A percentile compares a stretch with the other conserved stretches of the same genome.
phyloP scores from a whole-genome alignment of 1,140 invertebrate species.

The Aleiodes sp. region DNA sequence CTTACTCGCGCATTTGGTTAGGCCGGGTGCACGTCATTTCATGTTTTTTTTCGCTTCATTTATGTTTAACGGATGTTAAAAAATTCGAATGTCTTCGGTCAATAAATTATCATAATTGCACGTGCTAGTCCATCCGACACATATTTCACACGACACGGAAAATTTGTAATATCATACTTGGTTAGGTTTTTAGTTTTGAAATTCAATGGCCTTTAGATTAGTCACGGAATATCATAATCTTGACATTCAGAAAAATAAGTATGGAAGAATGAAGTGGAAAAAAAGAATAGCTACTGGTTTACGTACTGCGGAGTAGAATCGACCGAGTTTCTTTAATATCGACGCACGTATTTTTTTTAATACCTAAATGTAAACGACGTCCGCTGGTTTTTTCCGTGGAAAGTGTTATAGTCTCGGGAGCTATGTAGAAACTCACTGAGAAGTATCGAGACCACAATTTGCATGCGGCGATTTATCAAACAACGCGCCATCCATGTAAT shows the following conservation, averaged over 20 bases:
- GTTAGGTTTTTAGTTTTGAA: no score
- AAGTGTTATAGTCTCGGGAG: background rate
- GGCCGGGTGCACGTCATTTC: no score
- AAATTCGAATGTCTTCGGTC: conserved; percentile 4
- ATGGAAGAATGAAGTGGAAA: background rate
- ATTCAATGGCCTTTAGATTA: no score
- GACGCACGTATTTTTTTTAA: background rate
- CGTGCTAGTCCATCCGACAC: conserved; percentile 9
- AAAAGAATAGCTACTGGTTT: background rate
- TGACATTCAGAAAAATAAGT: no score
- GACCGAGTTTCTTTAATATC: conserved; percentile 13
- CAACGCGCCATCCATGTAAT: conserved; percentile 63
- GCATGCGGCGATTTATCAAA: conserved; percentile 65
- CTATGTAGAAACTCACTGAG: background rate
- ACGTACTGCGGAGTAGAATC: background rate
- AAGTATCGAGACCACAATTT: conserved; percentile 49
- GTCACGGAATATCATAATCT: background rate
- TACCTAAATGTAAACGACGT: background rate
- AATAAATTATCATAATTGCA: conserved; percentile 32
- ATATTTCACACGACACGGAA: background rate
- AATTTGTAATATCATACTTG: no score
- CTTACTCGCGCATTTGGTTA: conserved; percentile 46
- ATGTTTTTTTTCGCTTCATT: no score
- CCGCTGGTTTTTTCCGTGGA: background rate
- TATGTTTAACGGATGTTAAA: no score